These are phyloP conservation scores for Tenthredo distinguenda DNA, from an alignment of 2,888 invertebrate genomes.

Conservation along the genomic window DNA sequence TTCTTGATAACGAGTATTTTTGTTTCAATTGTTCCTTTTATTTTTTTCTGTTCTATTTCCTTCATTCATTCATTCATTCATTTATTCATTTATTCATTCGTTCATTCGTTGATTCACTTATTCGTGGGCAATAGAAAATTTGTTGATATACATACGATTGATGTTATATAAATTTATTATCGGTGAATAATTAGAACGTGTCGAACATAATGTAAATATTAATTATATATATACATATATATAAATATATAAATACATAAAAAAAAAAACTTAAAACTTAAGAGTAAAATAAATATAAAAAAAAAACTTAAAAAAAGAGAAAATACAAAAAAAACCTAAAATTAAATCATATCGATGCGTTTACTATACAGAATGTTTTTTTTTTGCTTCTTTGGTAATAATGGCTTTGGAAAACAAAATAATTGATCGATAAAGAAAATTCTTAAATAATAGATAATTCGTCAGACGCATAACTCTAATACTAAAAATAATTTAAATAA, in stretches of 20 bases:
- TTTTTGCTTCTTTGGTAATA: neutral
- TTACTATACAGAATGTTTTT: neutral
- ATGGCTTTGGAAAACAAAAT: constrained; percentile 1
- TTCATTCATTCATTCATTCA: neutral
- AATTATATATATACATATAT: constrained; percentile 22
- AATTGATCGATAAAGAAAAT: constrained; percentile 16
- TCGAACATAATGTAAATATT: constrained; percentile 48
- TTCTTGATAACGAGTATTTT: neutral
- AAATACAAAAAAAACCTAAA: neutral
- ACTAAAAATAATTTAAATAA: constrained; percentile 8
- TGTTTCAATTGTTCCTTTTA: neutral
- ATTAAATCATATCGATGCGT: constrained; percentile 36
- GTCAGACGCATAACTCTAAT: constrained; percentile 19
- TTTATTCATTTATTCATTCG: neutral
- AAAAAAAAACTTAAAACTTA: constrained; percentile 1
- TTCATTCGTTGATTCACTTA: neutral
- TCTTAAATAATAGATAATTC: neutral
- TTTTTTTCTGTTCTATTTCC: neutral
- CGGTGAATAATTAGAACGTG: constrained; percentile 39
- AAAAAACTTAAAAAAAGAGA: neutral
- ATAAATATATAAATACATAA: neutral
- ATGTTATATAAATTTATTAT: constrained; percentile 25
- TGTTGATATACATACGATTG: neutral
- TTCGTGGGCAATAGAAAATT: constrained; percentile 7
- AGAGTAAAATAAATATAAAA: constrained; percentile 7